These are phyloP conservation scores for Myrmecobius fasciatus DNA, from an alignment of 2,113 vertebrate genomes.

Conservation along the genomic window DNA sequence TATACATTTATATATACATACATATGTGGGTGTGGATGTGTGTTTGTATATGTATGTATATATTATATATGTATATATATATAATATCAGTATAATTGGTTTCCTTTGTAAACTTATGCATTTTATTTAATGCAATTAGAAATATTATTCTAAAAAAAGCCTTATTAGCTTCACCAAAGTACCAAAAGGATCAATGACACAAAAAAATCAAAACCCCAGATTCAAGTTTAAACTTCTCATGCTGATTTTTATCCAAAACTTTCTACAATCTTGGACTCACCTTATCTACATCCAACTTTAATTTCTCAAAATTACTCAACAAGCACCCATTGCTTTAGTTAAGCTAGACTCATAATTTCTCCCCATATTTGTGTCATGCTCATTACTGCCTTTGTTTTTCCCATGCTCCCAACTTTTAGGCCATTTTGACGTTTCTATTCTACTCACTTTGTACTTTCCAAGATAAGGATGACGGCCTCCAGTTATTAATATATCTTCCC, in stretches of 20 bases:
- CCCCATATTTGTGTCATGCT: neutral
- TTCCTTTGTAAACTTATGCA: too few species aligned
- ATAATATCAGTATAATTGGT: neutral
- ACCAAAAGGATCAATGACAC: neutral
- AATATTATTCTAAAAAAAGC: neutral
- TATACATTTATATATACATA: too few species aligned
- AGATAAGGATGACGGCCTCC: constrained; percentile 86
- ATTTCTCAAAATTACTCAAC: neutral
- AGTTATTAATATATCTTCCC: constrained; percentile 88
- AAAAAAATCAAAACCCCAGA: neutral
- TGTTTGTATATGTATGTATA: too few species aligned
- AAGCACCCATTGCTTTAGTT: neutral
- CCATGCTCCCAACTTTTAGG: neutral
- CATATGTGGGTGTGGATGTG: too few species aligned
- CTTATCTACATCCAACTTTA: neutral
- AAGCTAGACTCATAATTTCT: neutral
- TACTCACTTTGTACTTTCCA: constrained; percentile 87
- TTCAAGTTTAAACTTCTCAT: neutral
- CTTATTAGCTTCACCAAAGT: neutral
- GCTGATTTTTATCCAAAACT: neutral
- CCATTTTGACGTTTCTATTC: neutral
- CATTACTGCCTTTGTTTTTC: neutral
- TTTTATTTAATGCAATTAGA: neutral
- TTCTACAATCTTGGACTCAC: neutral
- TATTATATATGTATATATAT: too few species aligned